Evolutionary conservation across 2,888 invertebrate genomes (phyloP), one percentile per base, ranked within the genome.

Genomic region (Nomada fucata): DNA sequence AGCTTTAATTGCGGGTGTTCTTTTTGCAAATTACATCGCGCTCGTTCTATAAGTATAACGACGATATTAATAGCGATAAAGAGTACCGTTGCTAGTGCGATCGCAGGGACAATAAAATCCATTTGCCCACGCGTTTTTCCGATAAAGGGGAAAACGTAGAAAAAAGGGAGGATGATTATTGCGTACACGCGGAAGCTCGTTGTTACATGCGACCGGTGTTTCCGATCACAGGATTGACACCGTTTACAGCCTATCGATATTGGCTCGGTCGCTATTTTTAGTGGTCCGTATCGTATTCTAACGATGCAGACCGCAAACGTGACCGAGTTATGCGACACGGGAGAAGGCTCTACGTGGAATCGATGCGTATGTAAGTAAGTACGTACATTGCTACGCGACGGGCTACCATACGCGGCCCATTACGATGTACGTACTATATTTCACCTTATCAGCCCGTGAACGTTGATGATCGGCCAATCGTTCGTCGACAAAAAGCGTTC

Each of bases 231-330:
- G 70, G 85, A 78, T 84, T 85, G 85, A 76, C 82, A 85, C 82
- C 82, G 73, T 85, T 83, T 75, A 74, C 73, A 61, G 81, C 76
- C 79, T 89, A 88, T 88, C 88, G 87, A 89, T 86, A 86, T 88
- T 80, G 83, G 86, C 84, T 88, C 82, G 81, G 70, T 83, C 86
- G 83, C 88, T 89, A 89, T 89, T 89, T 89, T 89, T 89, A 89
- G 88, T 85, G 83, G 77, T 55, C 55, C 75, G 77, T 81, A 86
- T 83, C 86, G 85, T 86, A 83, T 87, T 89, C 89, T 89, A 89
- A 89, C 89, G 89, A 89, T 87, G 89, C 88, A 89, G 89, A 89
- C 89, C 89, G 89, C 89, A 89, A 89, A 89, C 89, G 88, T 86
- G 89, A 89, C 89, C 89, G 89, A 89, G 89, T 89, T 89, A 89